Evolutionary conservation across 2,888 invertebrate genomes (phyloP), one percentile per base, ranked within the genome.

Genomic region (Andricus curvator): DNA sequence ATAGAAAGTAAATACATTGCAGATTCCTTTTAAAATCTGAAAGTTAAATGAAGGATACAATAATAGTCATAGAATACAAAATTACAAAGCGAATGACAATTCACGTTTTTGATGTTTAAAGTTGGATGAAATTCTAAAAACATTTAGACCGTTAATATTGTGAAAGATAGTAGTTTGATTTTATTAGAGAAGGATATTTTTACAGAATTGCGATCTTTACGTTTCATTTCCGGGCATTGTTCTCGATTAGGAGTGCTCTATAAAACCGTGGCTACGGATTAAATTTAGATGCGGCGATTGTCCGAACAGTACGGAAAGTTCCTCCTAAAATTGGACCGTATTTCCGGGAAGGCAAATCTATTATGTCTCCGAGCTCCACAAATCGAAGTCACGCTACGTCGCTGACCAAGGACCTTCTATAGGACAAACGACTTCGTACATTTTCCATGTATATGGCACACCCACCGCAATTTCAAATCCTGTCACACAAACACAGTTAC

Each of bases 301-400:
- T 74, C 56, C 56, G 51, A 74, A 56, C 70, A 29, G 70, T 51
- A 74, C 33, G 51, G 33, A 74, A 74, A 74, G 74, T 74, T 74
- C 15, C 56, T 60, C 33, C 74, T 56, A 74, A 60, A 74, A 60
- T 74, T 74, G 74, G 74, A 74, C 37, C 74, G 74, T 56, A 74
- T 74, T 74, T 60, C 74, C 74, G 33, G 37, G 56, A 74, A 74
- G 74, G 74, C 74, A 74, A 74, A 74, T 74, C 74, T 56, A 74
- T 74, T 74, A 60, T 74, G 56, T 56, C 56, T n/a, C 74, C 56
- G 56, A 74, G 74, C 56, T 74, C 56, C 74, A 74, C 74, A 74
- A 74, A 74, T 74, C 74, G 74, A 74, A 60, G 74, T 74, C 74
- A 74, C 74, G 56, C 56, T 74, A 74, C 74, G 74, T 74, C 74